Conservation (phyloP, 2,113 vertebrate species). For the Charina bottae region DNA sequence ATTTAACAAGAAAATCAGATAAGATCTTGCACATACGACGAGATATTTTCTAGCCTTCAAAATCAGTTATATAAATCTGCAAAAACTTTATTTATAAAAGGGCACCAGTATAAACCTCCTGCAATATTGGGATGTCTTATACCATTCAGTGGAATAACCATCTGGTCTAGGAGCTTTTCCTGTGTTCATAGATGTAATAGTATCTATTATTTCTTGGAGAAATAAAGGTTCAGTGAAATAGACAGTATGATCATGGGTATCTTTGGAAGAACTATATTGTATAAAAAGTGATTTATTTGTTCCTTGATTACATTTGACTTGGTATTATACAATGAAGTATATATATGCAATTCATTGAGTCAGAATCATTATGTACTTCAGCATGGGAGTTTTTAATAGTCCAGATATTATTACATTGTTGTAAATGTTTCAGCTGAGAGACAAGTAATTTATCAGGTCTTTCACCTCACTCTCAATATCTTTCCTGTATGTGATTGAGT, state of each 20-base stretch:
- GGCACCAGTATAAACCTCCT: background rate
- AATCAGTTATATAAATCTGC: background rate
- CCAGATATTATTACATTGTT: background rate
- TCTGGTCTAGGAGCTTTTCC: background rate
- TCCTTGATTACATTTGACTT: background rate
- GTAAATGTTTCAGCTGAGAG: background rate
- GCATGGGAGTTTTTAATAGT: background rate
- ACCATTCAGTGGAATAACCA: background rate
- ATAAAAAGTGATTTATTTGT: background rate
- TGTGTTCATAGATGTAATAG: background rate
- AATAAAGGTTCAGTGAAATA: background rate
- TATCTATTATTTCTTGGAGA: background rate
- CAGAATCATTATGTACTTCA: background rate
- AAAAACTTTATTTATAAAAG: background rate
- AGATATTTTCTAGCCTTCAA: background rate
- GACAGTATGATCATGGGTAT: background rate
- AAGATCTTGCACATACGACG: background rate
- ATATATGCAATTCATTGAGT: background rate
- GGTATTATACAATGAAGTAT: background rate
- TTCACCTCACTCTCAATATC: background rate
- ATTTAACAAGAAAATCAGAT: background rate
- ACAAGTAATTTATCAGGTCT: background rate
- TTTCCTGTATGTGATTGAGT: background rate
- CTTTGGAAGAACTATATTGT: background rate
- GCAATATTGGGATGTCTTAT: background rate